Conservation (phyloP, 2,888 invertebrate genomes). For the Epistrophe eligans region DNA sequence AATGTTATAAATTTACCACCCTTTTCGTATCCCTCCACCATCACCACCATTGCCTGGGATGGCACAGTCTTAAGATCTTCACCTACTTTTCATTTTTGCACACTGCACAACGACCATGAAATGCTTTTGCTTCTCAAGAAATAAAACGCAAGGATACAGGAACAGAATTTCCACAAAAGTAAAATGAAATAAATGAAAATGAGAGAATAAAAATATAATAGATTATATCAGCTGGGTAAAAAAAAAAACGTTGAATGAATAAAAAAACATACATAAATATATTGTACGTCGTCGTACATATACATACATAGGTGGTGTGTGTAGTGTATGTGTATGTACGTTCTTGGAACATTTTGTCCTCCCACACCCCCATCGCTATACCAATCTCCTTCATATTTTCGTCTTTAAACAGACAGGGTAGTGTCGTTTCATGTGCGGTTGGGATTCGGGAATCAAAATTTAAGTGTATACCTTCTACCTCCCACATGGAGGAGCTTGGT, state of each 20-base stretch:
- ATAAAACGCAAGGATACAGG: constrained; percentile 7
- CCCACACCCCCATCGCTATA: background rate
- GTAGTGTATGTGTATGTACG: background rate
- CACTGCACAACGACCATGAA: constrained; percentile 33
- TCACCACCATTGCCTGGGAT: background rate
- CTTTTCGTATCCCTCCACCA: background rate
- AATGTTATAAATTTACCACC: constrained; percentile 63
- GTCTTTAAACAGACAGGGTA: constrained; percentile 7
- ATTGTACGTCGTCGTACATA: no score
- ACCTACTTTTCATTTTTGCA: constrained; percentile 1
- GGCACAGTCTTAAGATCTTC: constrained; percentile 12
- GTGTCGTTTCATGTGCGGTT: constrained; percentile 9
- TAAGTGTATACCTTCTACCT: constrained; percentile 9
- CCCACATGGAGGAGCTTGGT: background rate
- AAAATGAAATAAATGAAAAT: constrained; percentile 55
- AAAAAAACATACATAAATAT: background rate
- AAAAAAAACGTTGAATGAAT: constrained; percentile 41
- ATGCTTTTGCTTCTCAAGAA: constrained; percentile 50
- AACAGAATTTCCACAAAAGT: constrained; percentile 19
- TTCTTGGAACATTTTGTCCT: background rate
- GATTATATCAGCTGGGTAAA: constrained; percentile 40
- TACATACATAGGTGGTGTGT: background rate
- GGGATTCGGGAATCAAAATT: constrained; percentile 37
- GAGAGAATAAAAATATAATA: constrained; percentile 67
- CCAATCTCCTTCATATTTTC: background rate